These are phyloP conservation scores for Adoxophyes honmai DNA, from an alignment of 1,140 invertebrate genomes.

Conservation along the genomic window DNA sequence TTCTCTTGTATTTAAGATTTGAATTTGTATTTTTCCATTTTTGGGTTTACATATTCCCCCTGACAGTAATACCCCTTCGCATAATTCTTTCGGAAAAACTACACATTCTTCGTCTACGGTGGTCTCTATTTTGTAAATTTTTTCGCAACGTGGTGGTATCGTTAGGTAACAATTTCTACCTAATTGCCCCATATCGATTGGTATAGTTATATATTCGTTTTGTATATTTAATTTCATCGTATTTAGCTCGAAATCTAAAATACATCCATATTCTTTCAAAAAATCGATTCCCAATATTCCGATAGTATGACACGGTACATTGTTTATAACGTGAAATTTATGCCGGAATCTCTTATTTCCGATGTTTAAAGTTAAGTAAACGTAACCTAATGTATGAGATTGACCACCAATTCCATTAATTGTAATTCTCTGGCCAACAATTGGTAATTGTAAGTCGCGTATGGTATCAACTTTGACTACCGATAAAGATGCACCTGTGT, in stretches of 20 bases:
- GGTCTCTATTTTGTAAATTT: not conserved
- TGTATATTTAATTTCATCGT: not conserved
- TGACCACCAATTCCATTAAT: constrained; percentile 8
- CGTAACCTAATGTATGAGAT: not conserved
- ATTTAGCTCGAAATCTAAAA: constrained; percentile 1
- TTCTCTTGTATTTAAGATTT: constrained; percentile 15
- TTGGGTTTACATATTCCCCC: not conserved
- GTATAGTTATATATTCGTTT: not conserved
- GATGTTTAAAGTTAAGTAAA: constrained; percentile 2
- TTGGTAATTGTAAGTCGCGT: not conserved
- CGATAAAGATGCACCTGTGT: constrained; percentile 18
- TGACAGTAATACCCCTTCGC: constrained; percentile 3
- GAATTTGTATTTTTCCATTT: not conserved
- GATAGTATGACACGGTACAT: not conserved
- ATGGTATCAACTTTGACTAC: constrained; percentile 3
- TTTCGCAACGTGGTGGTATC: constrained; percentile 11
- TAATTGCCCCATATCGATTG: not conserved
- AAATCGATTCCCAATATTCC: not conserved
- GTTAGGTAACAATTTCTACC: not conserved
- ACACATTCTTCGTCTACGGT: not conserved
- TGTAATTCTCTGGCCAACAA: not conserved
- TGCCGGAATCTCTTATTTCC: not conserved
- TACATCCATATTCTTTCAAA: not conserved
- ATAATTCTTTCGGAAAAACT: not conserved
- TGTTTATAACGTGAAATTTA: constrained; percentile 4